Evolutionary conservation across 2,888 invertebrate genomes (phyloP), one percentile per base, ranked within the genome.

Genomic region (Odontothrips loti): DNA sequence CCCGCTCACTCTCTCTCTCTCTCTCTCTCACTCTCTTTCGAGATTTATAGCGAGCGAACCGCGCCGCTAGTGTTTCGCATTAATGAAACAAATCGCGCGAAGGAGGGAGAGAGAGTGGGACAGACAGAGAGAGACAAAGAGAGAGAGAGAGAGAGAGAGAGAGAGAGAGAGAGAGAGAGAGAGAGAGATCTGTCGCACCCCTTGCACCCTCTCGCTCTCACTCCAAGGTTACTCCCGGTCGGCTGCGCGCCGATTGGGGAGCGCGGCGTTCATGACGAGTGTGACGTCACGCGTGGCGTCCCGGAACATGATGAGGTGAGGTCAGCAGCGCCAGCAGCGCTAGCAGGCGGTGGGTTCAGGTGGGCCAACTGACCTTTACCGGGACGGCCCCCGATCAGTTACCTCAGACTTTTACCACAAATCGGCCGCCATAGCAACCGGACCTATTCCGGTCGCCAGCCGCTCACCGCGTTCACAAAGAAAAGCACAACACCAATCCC

Each of bases 11-110:
- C 58, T 15, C 6, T 58, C 20, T 8, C 20, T 10, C 34, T 43
- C 34, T 4, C 34, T 43, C 34, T n/a, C n/a, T n/a, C n/a, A n/a
- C 20, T 15, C 20, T 58, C 20, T 58, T 10, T 17, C 12, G 68
- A 75, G 68, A 75, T 75, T 75, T 75, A 75, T 75, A 75, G 68
- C 68, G 12, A 27, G 6, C 6, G 34, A 43, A 43, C 34, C 34
- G 34, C 34, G 23, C 68, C 68, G 68, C 68, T 27, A 75, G 68
- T 75, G 68, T 75, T 75, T 75, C 68, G 68, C 68, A 75, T 75
- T 75, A 75, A 75, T 75, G 68, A 23, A 75, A 75, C 68, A 75
- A 75, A 75, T 75, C 68, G 68, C 68, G 68, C 68, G 68, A 75
- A 75, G 68, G 27, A 23, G 68, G 23, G 68, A 75, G 58, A 17